phyloP scores from a whole-genome alignment of 2,113 vertebrate genomes.

The Syngnathus floridae region DNA sequence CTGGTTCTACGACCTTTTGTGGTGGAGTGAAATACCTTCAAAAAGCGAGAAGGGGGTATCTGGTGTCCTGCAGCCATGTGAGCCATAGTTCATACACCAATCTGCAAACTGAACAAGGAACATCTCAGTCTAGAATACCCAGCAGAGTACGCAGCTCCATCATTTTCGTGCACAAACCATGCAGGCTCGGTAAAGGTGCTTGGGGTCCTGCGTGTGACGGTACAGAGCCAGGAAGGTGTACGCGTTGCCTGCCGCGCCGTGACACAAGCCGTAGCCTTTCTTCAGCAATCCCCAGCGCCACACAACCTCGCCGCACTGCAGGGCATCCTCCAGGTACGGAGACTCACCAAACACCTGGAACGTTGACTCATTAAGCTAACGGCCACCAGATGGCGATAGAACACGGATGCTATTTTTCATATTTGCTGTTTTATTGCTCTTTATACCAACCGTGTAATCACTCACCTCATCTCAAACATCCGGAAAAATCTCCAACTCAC shows the following conservation, averaged over 20 bases:
- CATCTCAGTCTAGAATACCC: background rate
- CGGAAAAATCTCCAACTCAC: slow-evolving; percentile 50
- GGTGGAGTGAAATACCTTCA: slow-evolving; percentile 78
- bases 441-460: background rate
- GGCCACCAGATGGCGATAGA: background rate
- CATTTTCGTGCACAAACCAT: slow-evolving; percentile 72
- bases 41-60: slow-evolving; percentile 96
- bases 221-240: slow-evolving; percentile 86
- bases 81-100: slow-evolving; percentile 95
- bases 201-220: slow-evolving; percentile 79
- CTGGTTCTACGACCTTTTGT: too few species aligned
- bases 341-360: slow-evolving; percentile 78
- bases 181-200: slow-evolving; percentile 90
- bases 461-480: background rate
- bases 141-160: background rate
- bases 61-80: slow-evolving; percentile 88
- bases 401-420: background rate
- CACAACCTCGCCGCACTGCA: slow-evolving; percentile 84
- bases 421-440: too few species aligned
- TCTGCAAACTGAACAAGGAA: slow-evolving; percentile 82
- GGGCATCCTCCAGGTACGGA: slow-evolving; percentile 79
- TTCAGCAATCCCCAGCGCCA: slow-evolving; percentile 85
- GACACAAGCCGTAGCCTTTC: slow-evolving; percentile 94
- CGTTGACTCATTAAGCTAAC: too few species aligned
- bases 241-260: slow-evolving; percentile 87